Base-by-base conservation (phyloP, 2,113 vertebrate genomes). In the Zosterops lateralis region DNA sequence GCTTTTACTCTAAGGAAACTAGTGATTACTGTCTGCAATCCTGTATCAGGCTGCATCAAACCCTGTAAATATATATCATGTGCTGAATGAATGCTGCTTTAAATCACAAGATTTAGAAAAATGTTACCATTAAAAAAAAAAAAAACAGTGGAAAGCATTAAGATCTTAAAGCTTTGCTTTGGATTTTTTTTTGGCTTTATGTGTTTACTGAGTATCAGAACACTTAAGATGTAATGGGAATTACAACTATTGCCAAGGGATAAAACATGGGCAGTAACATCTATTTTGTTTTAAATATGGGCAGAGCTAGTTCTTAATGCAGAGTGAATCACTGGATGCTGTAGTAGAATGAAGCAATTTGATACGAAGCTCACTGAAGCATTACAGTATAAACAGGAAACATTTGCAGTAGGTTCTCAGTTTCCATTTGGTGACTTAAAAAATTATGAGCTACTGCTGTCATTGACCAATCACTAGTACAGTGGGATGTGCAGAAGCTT, bases 1-100 rank as follows among this genome's bases (percentile, higher is more conserved):
- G 53, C 62, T 76, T 66, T 72, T n/a, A 16, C 62, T 77, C 21
- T 34, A 40, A 56, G 72, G 54, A 75, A 82, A n/a, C 44, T 17
- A 31, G 51, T 38, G 26, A 22, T 36, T 60, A 72, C 20, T 75
- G 34, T 62, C 67, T 2, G 1, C 65, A 44, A 9, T 58, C 50
- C 74, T 1, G 0, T 28, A 11, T 25, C 25, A 31, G 53, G 34
- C n/a, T 6, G 1, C 66, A 17, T 34, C 40, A 48, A 74, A 25
- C 26, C 42, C 61, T 64, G 13, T 65, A 31, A 68, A 85, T 62
- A 14, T 2, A 1, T 53, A 11, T 47, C 18, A 12, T 16, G 26
- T 77, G 53, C 53, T 72, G 57, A 89, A 68, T 38, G 20, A 82
- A 61, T n/a, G 20, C 38, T 57, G 40, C 13, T 71, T 77, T 80